These are phyloP conservation scores for Acheta domesticus DNA, from an alignment of 2,888 invertebrate species.

Conservation along the genomic window DNA sequence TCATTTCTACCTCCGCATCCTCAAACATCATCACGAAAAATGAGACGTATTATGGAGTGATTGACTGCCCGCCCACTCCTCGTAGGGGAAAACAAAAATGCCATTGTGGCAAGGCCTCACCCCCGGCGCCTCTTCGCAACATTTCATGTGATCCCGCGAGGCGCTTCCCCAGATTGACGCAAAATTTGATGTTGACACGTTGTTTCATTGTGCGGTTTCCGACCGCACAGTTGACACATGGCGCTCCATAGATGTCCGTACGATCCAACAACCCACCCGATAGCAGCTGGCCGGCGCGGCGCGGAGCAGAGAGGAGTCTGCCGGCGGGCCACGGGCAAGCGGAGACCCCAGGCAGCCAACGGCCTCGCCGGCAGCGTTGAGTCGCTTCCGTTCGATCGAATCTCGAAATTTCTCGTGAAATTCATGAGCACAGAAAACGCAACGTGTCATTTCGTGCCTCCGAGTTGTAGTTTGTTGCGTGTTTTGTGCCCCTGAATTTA, in stretches of 20 bases:
- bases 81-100: neutral
- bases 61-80: too few relatives aligned
- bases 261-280: neutral
- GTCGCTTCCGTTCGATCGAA: too few relatives aligned
- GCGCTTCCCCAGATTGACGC: neutral
- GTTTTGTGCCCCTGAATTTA: too few relatives aligned
- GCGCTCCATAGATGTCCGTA: conserved; percentile 18
- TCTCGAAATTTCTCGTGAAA: too few relatives aligned
- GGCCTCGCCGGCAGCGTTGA: neutral
- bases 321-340: too few relatives aligned
- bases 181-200: conserved; percentile 3
- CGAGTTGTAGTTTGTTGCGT: too few relatives aligned
- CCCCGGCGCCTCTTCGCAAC: neutral
- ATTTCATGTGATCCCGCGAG: neutral
- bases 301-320: too few relatives aligned
- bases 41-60: too few relatives aligned
- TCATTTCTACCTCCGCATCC: too few relatives aligned
- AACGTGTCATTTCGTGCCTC: too few relatives aligned
- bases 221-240: conserved; percentile 4
- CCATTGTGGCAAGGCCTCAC: neutral
- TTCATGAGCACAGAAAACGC: too few relatives aligned
- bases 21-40: too few relatives aligned
- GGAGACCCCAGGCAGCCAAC: neutral
- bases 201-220: conserved; percentile 18
- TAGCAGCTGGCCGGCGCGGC: neutral